phyloP scores from a whole-genome alignment of 2,113 vertebrate species.

The Leucoraja erinaceus region DNA sequence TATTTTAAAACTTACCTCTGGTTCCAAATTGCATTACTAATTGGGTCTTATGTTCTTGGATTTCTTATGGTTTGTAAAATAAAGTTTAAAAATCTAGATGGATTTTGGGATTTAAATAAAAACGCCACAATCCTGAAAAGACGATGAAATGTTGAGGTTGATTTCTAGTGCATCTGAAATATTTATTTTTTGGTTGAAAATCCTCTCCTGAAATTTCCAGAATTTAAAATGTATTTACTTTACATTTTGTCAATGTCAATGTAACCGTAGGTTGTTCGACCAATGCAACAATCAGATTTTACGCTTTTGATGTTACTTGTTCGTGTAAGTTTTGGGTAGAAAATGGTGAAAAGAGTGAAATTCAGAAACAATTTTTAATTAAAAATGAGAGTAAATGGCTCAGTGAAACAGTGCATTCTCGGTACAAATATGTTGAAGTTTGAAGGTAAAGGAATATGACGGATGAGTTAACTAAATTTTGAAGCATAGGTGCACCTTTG shows the following conservation, averaged over 20 bases:
- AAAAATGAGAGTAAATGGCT: not conserved
- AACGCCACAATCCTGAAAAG: not conserved
- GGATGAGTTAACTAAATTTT: not conserved
- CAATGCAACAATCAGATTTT: not conserved
- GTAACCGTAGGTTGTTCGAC: not conserved
- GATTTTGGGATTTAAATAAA: not conserved
- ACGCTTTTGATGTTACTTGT: not conserved
- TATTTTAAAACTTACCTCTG: not conserved
- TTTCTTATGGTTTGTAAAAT: not conserved
- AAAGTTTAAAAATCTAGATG: not conserved
- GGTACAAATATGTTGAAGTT: not conserved
- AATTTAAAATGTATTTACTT: not conserved
- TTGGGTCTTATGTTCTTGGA: not conserved
- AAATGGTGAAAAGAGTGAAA: not conserved
- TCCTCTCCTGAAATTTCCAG: not conserved
- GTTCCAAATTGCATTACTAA: not conserved
- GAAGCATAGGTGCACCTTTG: not conserved
- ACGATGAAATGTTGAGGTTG: not conserved
- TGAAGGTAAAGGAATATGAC: not conserved
- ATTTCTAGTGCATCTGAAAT: not conserved
- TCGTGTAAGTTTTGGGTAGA: not conserved
- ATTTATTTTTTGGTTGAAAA: not conserved
- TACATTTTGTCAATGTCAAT: not conserved
- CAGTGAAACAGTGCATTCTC: not conserved
- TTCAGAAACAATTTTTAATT: not conserved